Evolutionary conservation across 2,888 invertebrate species (phyloP).

Genomic region (Eupithecia dodoneata): DNA sequence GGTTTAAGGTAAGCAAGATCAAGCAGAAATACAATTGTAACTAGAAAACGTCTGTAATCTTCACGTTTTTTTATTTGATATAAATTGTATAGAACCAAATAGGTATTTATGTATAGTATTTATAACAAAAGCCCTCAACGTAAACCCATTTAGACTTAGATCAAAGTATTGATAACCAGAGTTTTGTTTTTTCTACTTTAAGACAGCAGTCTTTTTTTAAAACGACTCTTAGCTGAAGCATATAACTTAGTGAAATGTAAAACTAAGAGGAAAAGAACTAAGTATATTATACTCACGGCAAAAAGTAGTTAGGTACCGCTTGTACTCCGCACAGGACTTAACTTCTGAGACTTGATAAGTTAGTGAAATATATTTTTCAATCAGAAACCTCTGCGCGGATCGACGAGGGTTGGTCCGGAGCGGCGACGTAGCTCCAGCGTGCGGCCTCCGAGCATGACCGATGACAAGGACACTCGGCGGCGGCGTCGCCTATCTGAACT

Average conservation of each 20-base stretch:
- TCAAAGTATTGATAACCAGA: background rate
- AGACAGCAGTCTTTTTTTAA: background rate
- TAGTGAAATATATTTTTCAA: constrained; percentile 21
- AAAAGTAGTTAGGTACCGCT: background rate
- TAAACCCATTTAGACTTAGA: background rate
- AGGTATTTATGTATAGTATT: background rate
- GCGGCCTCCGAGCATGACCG: constrained; percentile 69
- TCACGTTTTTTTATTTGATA: background rate
- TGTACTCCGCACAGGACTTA: background rate
- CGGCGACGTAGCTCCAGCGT: constrained; percentile 77
- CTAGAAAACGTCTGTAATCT: background rate
- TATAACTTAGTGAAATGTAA: background rate
- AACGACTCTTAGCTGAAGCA: background rate
- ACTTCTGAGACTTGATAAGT: background rate
- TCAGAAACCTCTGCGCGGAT: constrained; percentile 70
- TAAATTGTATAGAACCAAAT: too few relatives aligned
- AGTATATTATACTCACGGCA: background rate
- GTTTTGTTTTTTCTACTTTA: background rate
- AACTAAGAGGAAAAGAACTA: too few relatives aligned
- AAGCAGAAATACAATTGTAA: background rate
- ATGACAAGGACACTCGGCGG: constrained; percentile 77
- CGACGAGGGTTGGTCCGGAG: constrained; percentile 69
- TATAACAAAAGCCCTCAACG: background rate
- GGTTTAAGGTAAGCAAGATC: constrained; percentile 67
- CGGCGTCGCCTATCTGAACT: constrained; percentile 76